Percentiles rank a stretch among this genome's conserved stretches.
These are phyloP conservation scores for Peromyscus eremicus DNA, from an alignment of 2,797 vertebrate genomes.

Conservation along the genomic window DNA sequence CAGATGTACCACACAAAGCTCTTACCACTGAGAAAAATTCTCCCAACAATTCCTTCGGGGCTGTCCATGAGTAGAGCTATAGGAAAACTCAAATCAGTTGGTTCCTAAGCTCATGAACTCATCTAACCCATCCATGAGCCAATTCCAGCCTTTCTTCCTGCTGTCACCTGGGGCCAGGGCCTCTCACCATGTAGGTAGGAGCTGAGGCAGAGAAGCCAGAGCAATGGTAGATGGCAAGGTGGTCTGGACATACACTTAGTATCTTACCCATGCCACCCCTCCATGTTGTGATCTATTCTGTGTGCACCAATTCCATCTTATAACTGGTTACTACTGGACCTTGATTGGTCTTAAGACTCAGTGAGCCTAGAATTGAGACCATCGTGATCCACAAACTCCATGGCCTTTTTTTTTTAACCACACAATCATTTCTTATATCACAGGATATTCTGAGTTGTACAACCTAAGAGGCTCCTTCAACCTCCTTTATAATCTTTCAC, in stretches of 20 bases:
- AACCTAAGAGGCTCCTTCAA: not conserved
- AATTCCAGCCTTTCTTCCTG: not conserved
- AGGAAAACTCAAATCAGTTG: not conserved
- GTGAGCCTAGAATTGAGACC: not conserved
- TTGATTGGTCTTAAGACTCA: not conserved
- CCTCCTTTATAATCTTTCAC: not conserved
- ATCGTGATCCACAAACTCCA: not conserved
- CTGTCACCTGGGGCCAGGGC: not conserved
- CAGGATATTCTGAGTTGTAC: not conserved
- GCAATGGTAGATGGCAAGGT: not conserved
- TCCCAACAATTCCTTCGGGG: not conserved
- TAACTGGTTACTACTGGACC: not conserved
- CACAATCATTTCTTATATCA: not conserved
- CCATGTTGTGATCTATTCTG: not conserved
- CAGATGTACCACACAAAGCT: not conserved
- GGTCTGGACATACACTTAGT: not conserved
- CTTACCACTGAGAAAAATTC: not conserved
- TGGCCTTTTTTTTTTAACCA: not conserved
- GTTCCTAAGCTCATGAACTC: not conserved
- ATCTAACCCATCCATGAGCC: not conserved
- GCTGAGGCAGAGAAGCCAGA: not conserved
- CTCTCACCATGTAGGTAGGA: not conserved
- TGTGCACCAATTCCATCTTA: not conserved
- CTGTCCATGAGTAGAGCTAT: no score
- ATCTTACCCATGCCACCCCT: not conserved